Base-by-base conservation (phyloP, 2,888 invertebrate species). In the Andrena minutula region DNA sequence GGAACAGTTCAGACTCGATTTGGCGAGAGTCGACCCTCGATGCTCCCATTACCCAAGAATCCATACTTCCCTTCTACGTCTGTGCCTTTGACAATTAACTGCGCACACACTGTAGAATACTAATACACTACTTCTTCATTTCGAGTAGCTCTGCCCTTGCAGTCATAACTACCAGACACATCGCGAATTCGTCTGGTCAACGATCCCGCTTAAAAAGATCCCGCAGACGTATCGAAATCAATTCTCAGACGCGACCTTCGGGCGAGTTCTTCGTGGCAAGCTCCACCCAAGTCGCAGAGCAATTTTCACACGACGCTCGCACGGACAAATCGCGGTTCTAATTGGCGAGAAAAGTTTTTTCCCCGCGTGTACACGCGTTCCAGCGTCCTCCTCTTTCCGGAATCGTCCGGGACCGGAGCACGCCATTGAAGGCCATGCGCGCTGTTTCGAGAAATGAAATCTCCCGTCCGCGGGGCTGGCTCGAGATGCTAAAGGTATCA, bases 401-500 rank as follows among this genome's bases (percentile, higher is more conserved):
- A 75, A 77, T 72, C 66, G 75, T 12, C 60, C 35, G 23, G 23
- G 26, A 41, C 20, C 51, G 66, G 72, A 75, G 73, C 75, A 69
- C 60, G n/a, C 78, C 83, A 20, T 84, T 65, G 79, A 84, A 83
- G 83, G 83, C 79, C 60, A 75, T 69, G 35, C 66, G 35, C 16
- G 75, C 69, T 32, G 58, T 83, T 83, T 79, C 70, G 75, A 82
- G 70, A 84, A 85, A 75, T 75, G 68, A 79, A 83, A 76, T 79
- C 79, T 68, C 68, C 28, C 4, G 41, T 26, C 28, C 51, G 20
- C 12, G 79, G 71, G 78, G 83, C 70, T 20, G 61, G 73, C 58
- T 64, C 84, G 71, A 69, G 87, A 88, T 91, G 85, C 84, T 89
- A 88, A 90, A 91, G 90, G 89, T 91, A 92, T 90, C 88, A 91